phyloP scores from a whole-genome alignment of 2,888 invertebrate species.

The Amitus sp. region DNA sequence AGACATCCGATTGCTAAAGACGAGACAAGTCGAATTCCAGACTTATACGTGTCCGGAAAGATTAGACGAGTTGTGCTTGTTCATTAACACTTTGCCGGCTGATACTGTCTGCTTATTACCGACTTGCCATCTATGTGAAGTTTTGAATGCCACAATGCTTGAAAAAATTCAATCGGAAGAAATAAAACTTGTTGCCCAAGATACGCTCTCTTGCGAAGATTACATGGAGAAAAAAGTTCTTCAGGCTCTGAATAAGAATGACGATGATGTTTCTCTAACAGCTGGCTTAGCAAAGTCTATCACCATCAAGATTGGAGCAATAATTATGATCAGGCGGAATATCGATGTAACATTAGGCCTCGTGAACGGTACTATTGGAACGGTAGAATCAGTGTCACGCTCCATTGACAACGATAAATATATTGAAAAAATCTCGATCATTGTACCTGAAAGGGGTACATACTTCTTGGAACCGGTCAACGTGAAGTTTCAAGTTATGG shows the following conservation, averaged over 20 bases:
- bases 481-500: constrained; percentile 41
- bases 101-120: constrained; percentile 49
- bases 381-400: constrained; percentile 25
- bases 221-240: constrained; percentile 20
- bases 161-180: constrained; percentile 36
- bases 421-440: constrained; percentile 29
- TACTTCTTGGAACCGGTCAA: constrained; percentile 33
- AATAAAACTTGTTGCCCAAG: constrained; percentile 27
- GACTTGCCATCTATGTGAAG: constrained; percentile 42
- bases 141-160: constrained; percentile 20
- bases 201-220: constrained; percentile 2
- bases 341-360: constrained; percentile 45
- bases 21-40: constrained; percentile 4
- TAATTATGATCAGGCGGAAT: constrained; percentile 44
- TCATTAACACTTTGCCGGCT: constrained; percentile 18
- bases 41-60: background rate
- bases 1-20: constrained; percentile 17
- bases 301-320: constrained; percentile 31
- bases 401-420: constrained; percentile 6
- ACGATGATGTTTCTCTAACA: constrained; percentile 30
- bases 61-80: constrained; percentile 16
- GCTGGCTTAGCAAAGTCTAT: constrained; percentile 12
- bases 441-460: constrained; percentile 18
- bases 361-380: constrained; percentile 45
- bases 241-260: constrained; percentile 11